Conservation (phyloP, 2,888 invertebrate species). For the Boloria euphrosyne region DNA sequence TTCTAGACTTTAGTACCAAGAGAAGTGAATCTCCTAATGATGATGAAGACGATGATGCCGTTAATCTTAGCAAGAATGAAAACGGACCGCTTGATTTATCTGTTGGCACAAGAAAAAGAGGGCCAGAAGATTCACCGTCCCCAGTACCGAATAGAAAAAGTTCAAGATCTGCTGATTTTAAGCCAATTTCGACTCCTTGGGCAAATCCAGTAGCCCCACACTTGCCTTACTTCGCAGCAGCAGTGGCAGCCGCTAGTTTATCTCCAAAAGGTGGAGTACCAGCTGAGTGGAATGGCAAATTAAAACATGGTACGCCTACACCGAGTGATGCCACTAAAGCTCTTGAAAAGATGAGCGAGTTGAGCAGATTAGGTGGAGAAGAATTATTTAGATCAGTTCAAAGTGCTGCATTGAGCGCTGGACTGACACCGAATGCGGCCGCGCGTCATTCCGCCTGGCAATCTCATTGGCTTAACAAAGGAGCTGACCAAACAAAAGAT, state of each 20-base stretch:
- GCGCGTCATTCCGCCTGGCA: conserved; percentile 96
- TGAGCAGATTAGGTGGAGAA: conserved; percentile 92
- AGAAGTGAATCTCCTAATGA: conserved; percentile 79
- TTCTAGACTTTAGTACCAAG: conserved; percentile 92
- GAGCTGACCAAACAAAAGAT: conserved; percentile 96
- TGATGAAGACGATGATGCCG: conserved; percentile 83
- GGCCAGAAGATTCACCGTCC: conserved; percentile 84
- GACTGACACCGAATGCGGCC: conserved; percentile 78
- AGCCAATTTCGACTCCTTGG: conserved; percentile 89
- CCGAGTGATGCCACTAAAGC: conserved; percentile 94
- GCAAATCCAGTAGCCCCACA: conserved; percentile 89
- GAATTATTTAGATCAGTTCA: conserved; percentile 86
- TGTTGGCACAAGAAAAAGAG: conserved; percentile 88
- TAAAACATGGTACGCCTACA: conserved; percentile 85
- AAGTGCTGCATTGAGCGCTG: conserved; percentile 76
- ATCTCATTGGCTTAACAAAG: conserved; percentile 98
- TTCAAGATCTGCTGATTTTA: conserved; percentile 85
- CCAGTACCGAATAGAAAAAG: conserved; percentile 86
- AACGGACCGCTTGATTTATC: conserved; percentile 91
- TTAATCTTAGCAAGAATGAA: conserved; percentile 87
- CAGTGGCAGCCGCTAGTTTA: conserved; percentile 88
- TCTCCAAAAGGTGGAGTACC: conserved; percentile 87
- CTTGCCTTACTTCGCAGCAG: conserved; percentile 90
- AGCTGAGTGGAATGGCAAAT: conserved; percentile 89
- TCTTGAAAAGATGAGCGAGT: conserved; percentile 94